phyloP scores from a whole-genome alignment of 2,797 vertebrate genomes.

The Sebastes nivosus region DNA sequence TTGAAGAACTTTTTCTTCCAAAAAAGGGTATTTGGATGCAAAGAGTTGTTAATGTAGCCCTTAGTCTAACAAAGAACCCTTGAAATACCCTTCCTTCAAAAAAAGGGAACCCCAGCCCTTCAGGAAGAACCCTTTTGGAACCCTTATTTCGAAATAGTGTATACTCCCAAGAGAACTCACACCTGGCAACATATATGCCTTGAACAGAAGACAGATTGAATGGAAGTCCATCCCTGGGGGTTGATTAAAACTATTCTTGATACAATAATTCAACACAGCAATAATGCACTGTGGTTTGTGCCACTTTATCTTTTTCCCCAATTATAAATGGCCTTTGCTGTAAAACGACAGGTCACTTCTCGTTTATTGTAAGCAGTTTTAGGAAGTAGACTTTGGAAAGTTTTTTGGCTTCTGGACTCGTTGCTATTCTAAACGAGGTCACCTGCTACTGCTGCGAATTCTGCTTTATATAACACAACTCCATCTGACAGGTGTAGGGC shows the following conservation, averaged over 20 bases:
- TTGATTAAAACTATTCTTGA: background rate
- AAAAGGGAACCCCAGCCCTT: background rate
- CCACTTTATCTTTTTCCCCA: background rate
- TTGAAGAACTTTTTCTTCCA: no score
- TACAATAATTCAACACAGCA: background rate
- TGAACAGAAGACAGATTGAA: background rate
- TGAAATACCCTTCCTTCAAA: background rate
- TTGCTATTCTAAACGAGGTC: conserved; percentile 62
- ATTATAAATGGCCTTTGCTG: background rate
- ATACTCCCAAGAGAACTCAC: background rate
- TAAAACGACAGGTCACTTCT: background rate
- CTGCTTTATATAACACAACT: conserved; percentile 45
- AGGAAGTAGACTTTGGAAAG: conserved; percentile 30
- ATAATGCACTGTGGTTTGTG: background rate
- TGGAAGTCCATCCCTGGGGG: background rate
- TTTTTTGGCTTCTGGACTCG: conserved; percentile 16
- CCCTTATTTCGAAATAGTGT: background rate
- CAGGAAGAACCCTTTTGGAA: background rate
- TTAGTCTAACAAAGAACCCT: no score
- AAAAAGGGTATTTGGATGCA: no score
- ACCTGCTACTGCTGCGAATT: conserved; percentile 47
- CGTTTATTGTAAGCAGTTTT: conserved; percentile 25
- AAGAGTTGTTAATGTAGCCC: no score
- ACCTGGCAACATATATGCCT: background rate
- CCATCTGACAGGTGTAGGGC: conserved; percentile 53